Evolutionary conservation across 2,888 invertebrate genomes (phyloP).

Genomic region (Agapetus fuscipes): DNA sequence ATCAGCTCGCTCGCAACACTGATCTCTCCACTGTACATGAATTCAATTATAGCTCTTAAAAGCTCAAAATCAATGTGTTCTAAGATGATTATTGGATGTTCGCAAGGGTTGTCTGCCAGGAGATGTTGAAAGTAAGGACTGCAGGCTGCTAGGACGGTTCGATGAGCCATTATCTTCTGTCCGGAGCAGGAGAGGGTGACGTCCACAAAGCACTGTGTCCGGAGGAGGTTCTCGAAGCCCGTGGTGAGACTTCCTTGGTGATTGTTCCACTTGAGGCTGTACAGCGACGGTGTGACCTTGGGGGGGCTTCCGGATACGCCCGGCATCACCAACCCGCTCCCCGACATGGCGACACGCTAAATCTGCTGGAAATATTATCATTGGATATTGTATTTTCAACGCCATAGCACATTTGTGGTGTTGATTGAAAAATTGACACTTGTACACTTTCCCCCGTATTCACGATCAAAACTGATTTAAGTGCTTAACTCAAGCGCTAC

Average conservation of each 20-base stretch:
- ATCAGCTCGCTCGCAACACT: neutral
- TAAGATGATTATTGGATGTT: neutral
- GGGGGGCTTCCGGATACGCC: no score
- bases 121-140: neutral
- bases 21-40: neutral
- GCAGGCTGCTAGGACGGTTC: neutral
- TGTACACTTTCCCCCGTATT: no score
- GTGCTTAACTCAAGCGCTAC: no score
- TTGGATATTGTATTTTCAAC: no score
- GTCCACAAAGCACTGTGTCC: neutral
- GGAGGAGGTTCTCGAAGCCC: neutral
- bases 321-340: neutral
- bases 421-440: no score
- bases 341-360: neutral
- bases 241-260: neutral
- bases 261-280: neutral
- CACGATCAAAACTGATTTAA: no score
- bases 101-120: neutral
- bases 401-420: no score
- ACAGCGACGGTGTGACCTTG: neutral
- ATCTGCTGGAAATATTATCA: no score
- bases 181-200: neutral
- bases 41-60: neutral
- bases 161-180: neutral
- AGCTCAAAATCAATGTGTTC: neutral